Conservation (phyloP, 2,888 invertebrate genomes). For the Xiphydria camelus region DNA sequence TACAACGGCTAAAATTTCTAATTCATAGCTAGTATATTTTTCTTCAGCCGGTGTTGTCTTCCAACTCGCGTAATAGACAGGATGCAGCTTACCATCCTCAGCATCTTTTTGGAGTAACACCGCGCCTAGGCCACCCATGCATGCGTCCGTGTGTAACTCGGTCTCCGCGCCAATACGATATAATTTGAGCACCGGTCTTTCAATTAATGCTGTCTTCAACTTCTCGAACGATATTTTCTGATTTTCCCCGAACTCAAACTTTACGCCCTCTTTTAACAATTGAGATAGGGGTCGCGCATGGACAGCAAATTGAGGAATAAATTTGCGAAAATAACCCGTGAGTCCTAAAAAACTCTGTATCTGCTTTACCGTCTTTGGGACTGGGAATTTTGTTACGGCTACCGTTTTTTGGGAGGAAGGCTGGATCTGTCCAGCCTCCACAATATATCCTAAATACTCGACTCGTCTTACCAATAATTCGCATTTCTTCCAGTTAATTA, state of each 20-base stretch:
- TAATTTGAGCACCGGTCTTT: too few species aligned
- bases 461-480: slow-evolving; percentile 8
- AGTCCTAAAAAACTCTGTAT: slow-evolving; percentile 4
- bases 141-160: too few species aligned
- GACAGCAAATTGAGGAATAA: background rate
- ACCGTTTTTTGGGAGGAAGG: slow-evolving; percentile 4
- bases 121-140: too few species aligned
- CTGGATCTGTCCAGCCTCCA: background rate
- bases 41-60: too few species aligned
- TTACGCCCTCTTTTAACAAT: background rate
- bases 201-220: too few species aligned
- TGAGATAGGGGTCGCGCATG: background rate
- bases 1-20: too few species aligned
- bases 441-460: slow-evolving; percentile 2
- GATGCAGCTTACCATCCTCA: too few species aligned
- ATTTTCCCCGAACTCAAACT: background rate
- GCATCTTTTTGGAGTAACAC: too few species aligned
- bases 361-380: background rate
- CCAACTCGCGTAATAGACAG: too few species aligned
- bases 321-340: background rate
- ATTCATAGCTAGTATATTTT: too few species aligned
- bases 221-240: background rate
- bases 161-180: too few species aligned
- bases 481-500: too few species aligned
- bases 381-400: slow-evolving; percentile 9